These are phyloP conservation scores for Zoanthus sociatus DNA, from an alignment of 92 coral and sea anemone species.

Conservation along the genomic window DNA sequence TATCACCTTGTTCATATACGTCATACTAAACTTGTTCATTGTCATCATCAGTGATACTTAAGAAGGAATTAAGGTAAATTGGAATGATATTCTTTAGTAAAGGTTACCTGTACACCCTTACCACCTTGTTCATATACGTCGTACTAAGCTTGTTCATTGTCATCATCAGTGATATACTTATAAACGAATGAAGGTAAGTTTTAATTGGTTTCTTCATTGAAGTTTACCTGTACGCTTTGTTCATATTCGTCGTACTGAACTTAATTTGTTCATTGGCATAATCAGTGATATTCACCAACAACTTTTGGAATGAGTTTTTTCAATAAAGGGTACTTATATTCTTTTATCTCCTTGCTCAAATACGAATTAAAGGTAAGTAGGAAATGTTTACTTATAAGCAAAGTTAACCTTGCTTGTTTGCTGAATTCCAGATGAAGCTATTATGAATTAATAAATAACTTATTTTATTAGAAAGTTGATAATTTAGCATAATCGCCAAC, in stretches of 20 bases:
- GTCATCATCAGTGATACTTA: conserved; percentile 97
- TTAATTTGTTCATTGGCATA: too few species aligned
- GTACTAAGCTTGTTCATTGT: conserved; percentile 87
- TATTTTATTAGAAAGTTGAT: too few species aligned
- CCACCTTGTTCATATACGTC: conserved; percentile 93
- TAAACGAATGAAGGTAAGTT: conserved; percentile 91
- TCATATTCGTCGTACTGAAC: too few species aligned
- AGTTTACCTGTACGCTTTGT: conserved; percentile 48
- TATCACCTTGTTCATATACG: conserved; percentile 94
- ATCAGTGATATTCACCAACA: too few species aligned
- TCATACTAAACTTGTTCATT: conserved; percentile 93
- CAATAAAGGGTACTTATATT: too few species aligned
- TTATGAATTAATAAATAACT: too few species aligned
- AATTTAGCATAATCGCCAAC: too few species aligned
- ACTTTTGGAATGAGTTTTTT: too few species aligned
- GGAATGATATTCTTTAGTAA: conserved; percentile 80
- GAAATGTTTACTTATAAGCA: conserved; percentile 78
- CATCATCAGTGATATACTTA: conserved; percentile 79
- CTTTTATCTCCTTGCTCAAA: conserved; percentile 32
- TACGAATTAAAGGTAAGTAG: conserved; percentile 85
- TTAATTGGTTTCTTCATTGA: conserved; percentile 86
- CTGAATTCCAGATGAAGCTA: too few species aligned
- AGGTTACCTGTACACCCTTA: conserved; percentile 58
- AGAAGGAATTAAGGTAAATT: conserved; percentile 88
- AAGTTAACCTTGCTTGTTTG: conserved; percentile 65